A percentile compares a stretch with the other conserved stretches of the same genome.
Evolutionary conservation across 2,888 invertebrate genomes (phyloP).

Genomic region (Drosophila imparisetae): DNA sequence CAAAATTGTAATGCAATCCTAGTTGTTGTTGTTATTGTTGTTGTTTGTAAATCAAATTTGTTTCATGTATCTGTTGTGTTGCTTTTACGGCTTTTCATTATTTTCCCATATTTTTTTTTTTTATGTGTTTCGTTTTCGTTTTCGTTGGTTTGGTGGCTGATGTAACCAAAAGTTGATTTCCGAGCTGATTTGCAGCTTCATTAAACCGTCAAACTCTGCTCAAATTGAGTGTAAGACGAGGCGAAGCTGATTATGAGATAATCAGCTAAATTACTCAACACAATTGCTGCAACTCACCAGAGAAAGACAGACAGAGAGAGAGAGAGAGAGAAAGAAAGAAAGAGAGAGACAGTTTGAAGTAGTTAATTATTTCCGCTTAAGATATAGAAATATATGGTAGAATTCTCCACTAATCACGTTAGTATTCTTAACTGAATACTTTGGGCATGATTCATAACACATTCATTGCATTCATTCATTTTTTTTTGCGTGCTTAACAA

Average conservation of each 20-base stretch:
- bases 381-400: not conserved
- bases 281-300: conserved; percentile 34
- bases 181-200: conserved; percentile 65
- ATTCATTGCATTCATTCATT: conserved; percentile 47
- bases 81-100: conserved; percentile 31
- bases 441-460: conserved; percentile 51
- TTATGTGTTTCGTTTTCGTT: conserved; percentile 24
- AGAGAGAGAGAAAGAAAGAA: not conserved
- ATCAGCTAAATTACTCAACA: conserved; percentile 66
- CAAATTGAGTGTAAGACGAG: conserved; percentile 57
- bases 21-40: not conserved
- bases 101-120: conserved; percentile 11
- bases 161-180: conserved; percentile 66
- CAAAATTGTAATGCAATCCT: conserved; percentile 60
- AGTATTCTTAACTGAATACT: not conserved
- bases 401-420: not conserved
- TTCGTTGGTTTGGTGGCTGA: conserved; percentile 43
- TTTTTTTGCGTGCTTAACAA: conserved; percentile 34
- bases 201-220: conserved; percentile 49
- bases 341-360: not conserved
- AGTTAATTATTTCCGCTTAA: conserved; percentile 3
- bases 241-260: conserved; percentile 74
- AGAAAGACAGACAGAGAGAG: not conserved
- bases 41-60: conserved; percentile 60
- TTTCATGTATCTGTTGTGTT: conserved; percentile 33